phyloP scores from a whole-genome alignment of 2,888 invertebrate species.

The Caenorhabditis angaria region DNA sequence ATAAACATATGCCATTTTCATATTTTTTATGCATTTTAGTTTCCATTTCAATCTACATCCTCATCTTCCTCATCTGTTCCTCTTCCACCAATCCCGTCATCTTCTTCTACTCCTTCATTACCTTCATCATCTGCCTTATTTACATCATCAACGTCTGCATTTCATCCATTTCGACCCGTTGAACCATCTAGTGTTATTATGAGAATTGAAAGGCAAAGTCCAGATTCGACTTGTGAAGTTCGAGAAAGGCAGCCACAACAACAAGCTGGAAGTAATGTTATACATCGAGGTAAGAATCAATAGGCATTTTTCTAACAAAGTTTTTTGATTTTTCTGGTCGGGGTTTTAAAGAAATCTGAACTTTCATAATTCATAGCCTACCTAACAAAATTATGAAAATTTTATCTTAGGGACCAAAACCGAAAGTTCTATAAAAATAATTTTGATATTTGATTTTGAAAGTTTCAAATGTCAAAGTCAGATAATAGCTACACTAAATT shows the following conservation, averaged over 20 bases:
- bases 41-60: conserved; percentile 8
- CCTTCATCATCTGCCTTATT: conserved; percentile 27
- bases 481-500: too few species aligned
- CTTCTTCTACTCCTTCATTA: conserved; percentile 31
- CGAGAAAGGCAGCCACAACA: conserved; percentile 13
- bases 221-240: conserved; percentile 48
- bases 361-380: too few species aligned
- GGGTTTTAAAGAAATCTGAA: too few species aligned
- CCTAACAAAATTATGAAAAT: too few species aligned
- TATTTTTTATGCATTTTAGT: conserved; percentile 11
- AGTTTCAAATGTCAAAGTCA: neutral
- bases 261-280: conserved; percentile 31
- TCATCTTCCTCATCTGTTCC: neutral
- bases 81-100: conserved; percentile 17
- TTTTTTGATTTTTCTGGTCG: neutral
- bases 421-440: neutral
- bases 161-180: conserved; percentile 46
- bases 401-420: neutral
- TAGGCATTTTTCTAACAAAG: too few species aligned
- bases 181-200: conserved; percentile 44
- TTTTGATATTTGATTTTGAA: neutral
- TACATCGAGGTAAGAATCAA: conserved; percentile 32
- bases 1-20: conserved; percentile 29
- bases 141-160: conserved; percentile 47
- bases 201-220: conserved; percentile 48